Conservation (phyloP, 1,140 invertebrate genomes). For the Meloidogyne hapla region DNA sequence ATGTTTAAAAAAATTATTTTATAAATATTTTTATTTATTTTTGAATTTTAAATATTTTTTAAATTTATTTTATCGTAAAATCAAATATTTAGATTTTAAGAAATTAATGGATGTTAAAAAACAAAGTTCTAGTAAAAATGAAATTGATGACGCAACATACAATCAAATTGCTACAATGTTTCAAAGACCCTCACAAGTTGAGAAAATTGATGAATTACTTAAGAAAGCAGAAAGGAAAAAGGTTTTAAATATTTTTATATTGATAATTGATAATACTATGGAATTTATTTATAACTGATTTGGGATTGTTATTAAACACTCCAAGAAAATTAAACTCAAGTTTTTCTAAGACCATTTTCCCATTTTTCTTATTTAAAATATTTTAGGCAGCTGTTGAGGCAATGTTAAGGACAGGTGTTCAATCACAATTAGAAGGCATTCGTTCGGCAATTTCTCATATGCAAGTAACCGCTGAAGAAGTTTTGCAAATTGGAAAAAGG, state of each 20-base stretch:
- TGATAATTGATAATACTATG: too few species aligned
- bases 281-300: too few species aligned
- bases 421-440: constrained; percentile 94
- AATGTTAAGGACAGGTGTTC: constrained; percentile 94
- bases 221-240: constrained; percentile 69
- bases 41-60: neutral
- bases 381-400: constrained; percentile 91
- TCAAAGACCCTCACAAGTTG: constrained; percentile 87
- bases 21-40: neutral
- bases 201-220: constrained; percentile 87
- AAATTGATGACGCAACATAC: constrained; percentile 75
- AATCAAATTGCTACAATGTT: constrained; percentile 90
- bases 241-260: constrained; percentile 60
- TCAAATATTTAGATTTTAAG: neutral
- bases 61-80: neutral
- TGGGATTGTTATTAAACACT: too few species aligned
- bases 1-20: too few species aligned
- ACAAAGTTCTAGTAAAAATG: constrained; percentile 16
- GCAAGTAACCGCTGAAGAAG: constrained; percentile 78
- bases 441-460: constrained; percentile 87
- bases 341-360: too few species aligned
- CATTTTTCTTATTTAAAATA: constrained; percentile 71
- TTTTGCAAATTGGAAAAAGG: constrained; percentile 75
- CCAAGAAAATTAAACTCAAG: too few species aligned
- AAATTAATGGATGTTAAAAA: neutral